phyloP scores from a whole-genome alignment of 2,888 invertebrate genomes.

The Conops quadrifasciatus region DNA sequence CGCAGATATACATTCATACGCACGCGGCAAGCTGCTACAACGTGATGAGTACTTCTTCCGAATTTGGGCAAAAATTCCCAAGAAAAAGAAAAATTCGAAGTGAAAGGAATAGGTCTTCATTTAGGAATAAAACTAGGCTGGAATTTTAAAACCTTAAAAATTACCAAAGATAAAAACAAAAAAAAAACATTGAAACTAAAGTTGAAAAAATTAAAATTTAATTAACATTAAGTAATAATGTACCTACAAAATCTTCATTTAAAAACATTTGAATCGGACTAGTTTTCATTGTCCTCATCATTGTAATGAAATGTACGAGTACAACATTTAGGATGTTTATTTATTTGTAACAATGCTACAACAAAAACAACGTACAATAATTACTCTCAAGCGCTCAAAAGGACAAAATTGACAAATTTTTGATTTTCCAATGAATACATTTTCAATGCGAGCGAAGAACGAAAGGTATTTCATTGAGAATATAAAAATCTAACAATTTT shows the following conservation, averaged over 20 bases:
- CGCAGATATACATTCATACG: slow-evolving; percentile 89
- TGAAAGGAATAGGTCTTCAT: slow-evolving; percentile 21
- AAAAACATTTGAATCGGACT: slow-evolving; percentile 4
- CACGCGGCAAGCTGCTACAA: slow-evolving; percentile 82
- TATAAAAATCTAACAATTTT: slow-evolving; percentile 15
- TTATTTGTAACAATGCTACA: slow-evolving; percentile 13
- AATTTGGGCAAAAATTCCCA: slow-evolving; percentile 69
- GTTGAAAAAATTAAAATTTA: not conserved
- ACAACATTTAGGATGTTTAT: not conserved
- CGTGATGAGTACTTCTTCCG: slow-evolving; percentile 96
- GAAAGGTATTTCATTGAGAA: slow-evolving; percentile 16
- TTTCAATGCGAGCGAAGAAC: slow-evolving; percentile 34
- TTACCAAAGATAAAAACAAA: slow-evolving; percentile 27
- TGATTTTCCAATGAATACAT: slow-evolving; percentile 12
- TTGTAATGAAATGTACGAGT: slow-evolving; percentile 1
- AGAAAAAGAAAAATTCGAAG: slow-evolving; percentile 46
- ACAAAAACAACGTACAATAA: not conserved
- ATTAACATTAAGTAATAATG: slow-evolving; percentile 19
- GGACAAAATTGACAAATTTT: slow-evolving; percentile 9
- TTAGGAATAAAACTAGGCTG: slow-evolving; percentile 16
- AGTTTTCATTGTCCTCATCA: not conserved
- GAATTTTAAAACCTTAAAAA: slow-evolving; percentile 20
- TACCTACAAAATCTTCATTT: slow-evolving; percentile 22
- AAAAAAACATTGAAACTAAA: slow-evolving; percentile 21
- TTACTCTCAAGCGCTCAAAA: slow-evolving; percentile 1